Conservation (phyloP, 2,888 invertebrate genomes). For the Serrognathus titanus region DNA sequence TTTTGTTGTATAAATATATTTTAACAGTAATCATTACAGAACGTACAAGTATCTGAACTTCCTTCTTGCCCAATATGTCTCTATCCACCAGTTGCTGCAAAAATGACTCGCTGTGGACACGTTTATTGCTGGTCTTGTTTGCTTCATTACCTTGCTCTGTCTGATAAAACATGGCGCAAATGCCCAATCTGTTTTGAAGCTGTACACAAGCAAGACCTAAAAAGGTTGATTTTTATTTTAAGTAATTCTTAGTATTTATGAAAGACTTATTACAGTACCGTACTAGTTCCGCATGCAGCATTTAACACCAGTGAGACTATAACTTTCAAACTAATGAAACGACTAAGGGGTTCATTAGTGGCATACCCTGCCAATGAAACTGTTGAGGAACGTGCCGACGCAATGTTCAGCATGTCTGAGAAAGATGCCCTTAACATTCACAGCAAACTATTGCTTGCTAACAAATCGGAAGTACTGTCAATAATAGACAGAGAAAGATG, state of each 20-base stretch:
- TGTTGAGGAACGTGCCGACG: slow-evolving; percentile 30
- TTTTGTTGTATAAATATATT: not conserved
- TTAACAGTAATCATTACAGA: slow-evolving; percentile 43
- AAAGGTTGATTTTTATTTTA: slow-evolving; percentile 56
- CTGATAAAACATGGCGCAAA: slow-evolving; percentile 76
- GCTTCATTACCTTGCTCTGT: slow-evolving; percentile 84
- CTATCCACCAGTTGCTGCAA: slow-evolving; percentile 79
- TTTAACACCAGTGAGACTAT: slow-evolving; percentile 65
- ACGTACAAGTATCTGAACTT: slow-evolving; percentile 62
- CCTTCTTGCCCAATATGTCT: slow-evolving; percentile 91
- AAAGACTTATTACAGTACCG: slow-evolving; percentile 52
- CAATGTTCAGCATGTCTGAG: slow-evolving; percentile 51
- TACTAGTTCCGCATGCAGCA: slow-evolving; percentile 53
- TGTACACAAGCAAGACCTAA: slow-evolving; percentile 76
- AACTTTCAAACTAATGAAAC: slow-evolving; percentile 76
- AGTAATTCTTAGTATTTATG: not conserved
- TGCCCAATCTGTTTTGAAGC: slow-evolving; percentile 93
- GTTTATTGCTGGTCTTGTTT: slow-evolving; percentile 96
- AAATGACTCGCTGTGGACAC: slow-evolving; percentile 93
- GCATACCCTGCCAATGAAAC: slow-evolving; percentile 53
- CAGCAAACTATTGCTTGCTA: slow-evolving; percentile 76
- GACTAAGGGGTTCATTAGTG: slow-evolving; percentile 55
- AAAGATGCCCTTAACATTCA: slow-evolving; percentile 57
- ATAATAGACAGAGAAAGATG: slow-evolving; percentile 72
- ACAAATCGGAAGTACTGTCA: slow-evolving; percentile 62